Evolutionary conservation across 2,888 invertebrate genomes (phyloP).

Genomic region (Pilophorus perplexus): DNA sequence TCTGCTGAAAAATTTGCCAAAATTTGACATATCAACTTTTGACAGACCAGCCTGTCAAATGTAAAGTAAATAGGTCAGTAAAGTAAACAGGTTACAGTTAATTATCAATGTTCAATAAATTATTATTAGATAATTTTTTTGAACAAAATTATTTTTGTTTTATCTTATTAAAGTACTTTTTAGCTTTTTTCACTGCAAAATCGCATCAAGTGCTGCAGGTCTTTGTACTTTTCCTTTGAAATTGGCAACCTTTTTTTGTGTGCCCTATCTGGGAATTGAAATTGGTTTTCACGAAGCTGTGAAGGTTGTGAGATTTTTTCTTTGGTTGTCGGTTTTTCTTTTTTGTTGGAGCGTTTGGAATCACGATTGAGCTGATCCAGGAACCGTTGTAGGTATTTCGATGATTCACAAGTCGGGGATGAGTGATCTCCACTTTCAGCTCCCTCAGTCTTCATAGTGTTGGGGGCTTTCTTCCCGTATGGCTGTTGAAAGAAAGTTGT

Average conservation of each 20-base stretch:
- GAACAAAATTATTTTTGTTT: too few species aligned
- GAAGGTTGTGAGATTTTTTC: slow-evolving; percentile 3
- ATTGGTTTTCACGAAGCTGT: slow-evolving; percentile 21
- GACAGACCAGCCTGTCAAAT: too few species aligned
- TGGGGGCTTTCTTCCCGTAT: slow-evolving; percentile 24
- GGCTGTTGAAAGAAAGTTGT: slow-evolving; percentile 20
- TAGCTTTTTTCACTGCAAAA: slow-evolving; percentile 23
- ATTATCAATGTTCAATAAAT: too few species aligned
- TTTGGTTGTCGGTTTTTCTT: too few species aligned
- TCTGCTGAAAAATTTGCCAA: too few species aligned
- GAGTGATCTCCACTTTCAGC: slow-evolving; percentile 8
- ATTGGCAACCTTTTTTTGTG: slow-evolving; percentile 9
- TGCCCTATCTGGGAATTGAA: slow-evolving; percentile 25
- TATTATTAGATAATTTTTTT: too few species aligned
- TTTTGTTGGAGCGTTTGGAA: too few species aligned
- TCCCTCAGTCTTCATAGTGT: slow-evolving; percentile 16
- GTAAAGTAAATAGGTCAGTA: too few species aligned
- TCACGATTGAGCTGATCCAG: slow-evolving; percentile 6
- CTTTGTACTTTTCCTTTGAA: slow-evolving; percentile 20
- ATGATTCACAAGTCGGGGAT: slow-evolving; percentile 16
- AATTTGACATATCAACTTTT: too few species aligned
- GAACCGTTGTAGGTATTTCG: slow-evolving; percentile 9
- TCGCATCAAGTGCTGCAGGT: too few species aligned
- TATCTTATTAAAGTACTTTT: too few species aligned
- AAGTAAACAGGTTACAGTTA: too few species aligned